Base-by-base conservation (phyloP, 2,113 vertebrate species). In the Megaptera novaeangliae region DNA sequence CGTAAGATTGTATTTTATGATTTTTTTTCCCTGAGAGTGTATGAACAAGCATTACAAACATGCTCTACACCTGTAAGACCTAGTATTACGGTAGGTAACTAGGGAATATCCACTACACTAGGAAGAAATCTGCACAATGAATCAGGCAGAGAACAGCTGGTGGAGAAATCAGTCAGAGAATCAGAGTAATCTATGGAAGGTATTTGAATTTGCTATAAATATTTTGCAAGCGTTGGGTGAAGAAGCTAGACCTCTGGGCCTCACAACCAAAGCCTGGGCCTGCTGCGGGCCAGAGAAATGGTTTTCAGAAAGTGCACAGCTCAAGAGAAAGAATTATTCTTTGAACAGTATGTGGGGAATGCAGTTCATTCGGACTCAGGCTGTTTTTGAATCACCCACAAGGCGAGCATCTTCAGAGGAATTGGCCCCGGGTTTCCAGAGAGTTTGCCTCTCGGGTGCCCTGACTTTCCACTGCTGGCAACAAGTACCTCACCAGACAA, bases 61-160 rank as follows among this genome's bases (percentile, higher is more conserved):
- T 96, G 94, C 94, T 89, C 94, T 98, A 97, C 99, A 99, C 98
- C 98, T 99, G 98, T 99, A 98, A 98, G 83, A 97, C 96, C 86
- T 89, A 98, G 97, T 96, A 96, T 98, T 98, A 97, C 92, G 96
- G 98, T 94, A 98, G 96, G 98, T 98, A 96, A 97, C 99, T 94
- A 97, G 98, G 98, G 98, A 99, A 98, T 99, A 99, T 98, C 95
- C 98, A 97, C 96, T 96, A 90, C 91, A 96, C 98, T 98, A 98
- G 97, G 95, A 97, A 98, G 69, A 97, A 98, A 95, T 98, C 98
- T 99, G 99, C 91, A 96, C 97, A 98, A 98, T 98, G 97, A 98
- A 98, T 99, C 98, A 99, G 97, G 97, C 95, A 61, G 88, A 92
- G 90, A 98, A 98, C 98, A 99, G 98, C 98, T 99, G 99, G 98